Evolutionary conservation across 2,797 vertebrate species (phyloP).

Genomic region (Cyclura pinguis): DNA sequence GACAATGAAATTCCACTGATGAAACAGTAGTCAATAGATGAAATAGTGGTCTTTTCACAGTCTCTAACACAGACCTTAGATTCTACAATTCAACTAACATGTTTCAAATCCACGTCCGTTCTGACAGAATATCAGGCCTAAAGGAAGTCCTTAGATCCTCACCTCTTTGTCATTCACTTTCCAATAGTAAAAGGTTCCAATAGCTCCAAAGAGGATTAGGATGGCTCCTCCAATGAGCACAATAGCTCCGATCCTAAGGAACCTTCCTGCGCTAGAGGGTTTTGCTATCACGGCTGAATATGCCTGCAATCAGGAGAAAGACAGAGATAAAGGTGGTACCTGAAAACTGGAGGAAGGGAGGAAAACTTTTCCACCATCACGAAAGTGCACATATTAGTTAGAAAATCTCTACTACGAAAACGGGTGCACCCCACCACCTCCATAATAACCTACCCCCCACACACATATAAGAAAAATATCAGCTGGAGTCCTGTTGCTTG

Average conservation of each 20-base stretch:
- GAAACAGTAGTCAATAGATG: too few species aligned
- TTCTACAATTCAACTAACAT: too few species aligned
- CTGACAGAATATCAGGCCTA: too few species aligned
- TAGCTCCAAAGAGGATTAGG: constrained; percentile 88
- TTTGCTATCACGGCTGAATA: constrained; percentile 77
- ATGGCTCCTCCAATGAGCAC: constrained; percentile 82
- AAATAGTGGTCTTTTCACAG: too few species aligned
- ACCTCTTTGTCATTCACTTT: constrained; percentile 89
- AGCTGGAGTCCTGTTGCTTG: too few species aligned
- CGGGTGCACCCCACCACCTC: too few species aligned
- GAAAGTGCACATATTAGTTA: not conserved
- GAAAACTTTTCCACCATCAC: not conserved
- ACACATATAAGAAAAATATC: too few species aligned
- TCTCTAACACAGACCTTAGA: too few species aligned
- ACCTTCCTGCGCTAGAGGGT: constrained; percentile 81
- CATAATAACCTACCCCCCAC: not conserved
- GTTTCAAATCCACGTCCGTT: too few species aligned
- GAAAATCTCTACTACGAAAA: too few species aligned
- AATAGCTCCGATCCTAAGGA: constrained; percentile 84
- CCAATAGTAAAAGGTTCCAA: constrained; percentile 91
- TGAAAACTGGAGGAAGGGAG: not conserved
- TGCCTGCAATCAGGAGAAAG: constrained; percentile 75
- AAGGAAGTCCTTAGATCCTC: constrained; percentile 69
- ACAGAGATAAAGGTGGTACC: not conserved
- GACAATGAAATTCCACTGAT: too few species aligned